Conservation (phyloP, 2,797 vertebrate genomes). For the Phoeniculus purpureus region DNA sequence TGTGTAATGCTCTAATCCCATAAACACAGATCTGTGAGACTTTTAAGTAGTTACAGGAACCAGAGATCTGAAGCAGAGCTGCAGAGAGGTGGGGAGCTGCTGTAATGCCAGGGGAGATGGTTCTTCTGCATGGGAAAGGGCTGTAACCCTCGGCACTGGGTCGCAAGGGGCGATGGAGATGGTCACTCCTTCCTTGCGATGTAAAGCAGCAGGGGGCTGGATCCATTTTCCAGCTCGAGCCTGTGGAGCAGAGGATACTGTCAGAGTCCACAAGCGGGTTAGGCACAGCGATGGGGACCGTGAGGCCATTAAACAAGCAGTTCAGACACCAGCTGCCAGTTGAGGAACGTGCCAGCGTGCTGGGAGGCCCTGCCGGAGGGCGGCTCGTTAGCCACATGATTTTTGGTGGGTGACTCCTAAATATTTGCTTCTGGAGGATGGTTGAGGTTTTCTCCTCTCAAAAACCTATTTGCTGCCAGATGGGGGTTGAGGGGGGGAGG, state of each 20-base stretch:
- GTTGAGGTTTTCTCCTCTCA: neutral
- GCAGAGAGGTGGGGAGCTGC: neutral
- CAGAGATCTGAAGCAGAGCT: neutral
- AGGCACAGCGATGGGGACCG: neutral
- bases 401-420: neutral
- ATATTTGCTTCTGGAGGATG: neutral
- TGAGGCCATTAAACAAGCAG: neutral
- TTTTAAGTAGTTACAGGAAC: neutral
- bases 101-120: neutral
- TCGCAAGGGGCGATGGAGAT: neutral
- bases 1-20: neutral
- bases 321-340: neutral
- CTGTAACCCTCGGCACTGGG: rapidly evolving
- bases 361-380: neutral
- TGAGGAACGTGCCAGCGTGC: neutral
- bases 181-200: neutral
- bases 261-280: neutral
- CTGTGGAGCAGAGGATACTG: neutral
- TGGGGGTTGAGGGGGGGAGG: neutral
- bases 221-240: neutral
- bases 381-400: neutral
- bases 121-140: neutral
- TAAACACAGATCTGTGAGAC: neutral
- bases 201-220: neutral
- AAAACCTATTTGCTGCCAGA: neutral